Conservation (phyloP, 2,113 vertebrate species). For the Xiphophorus hellerii region DNA sequence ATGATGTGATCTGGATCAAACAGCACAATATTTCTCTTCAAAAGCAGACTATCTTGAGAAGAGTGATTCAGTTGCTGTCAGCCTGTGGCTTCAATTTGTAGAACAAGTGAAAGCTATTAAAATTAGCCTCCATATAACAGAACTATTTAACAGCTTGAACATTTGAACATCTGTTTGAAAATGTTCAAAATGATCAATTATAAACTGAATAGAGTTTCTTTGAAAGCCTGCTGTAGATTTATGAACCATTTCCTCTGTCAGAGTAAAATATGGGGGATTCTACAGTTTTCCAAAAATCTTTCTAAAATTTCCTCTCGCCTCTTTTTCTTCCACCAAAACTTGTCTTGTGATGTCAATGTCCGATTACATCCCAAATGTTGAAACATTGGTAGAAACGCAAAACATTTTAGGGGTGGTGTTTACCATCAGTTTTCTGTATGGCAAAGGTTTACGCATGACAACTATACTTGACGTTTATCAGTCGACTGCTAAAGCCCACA, state of each 20-base stretch:
- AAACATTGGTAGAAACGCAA: not conserved
- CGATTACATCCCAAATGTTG: too few species aligned
- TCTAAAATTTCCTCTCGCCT: not conserved
- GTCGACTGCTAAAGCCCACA: constrained; percentile 56
- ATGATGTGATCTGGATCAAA: not conserved
- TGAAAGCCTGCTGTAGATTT: not conserved
- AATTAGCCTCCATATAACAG: too few species aligned
- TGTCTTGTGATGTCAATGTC: not conserved
- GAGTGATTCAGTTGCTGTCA: not conserved
- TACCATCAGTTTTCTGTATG: constrained; percentile 30
- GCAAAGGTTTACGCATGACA: constrained; percentile 56
- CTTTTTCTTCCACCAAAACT: not conserved
- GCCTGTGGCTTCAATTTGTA: too few species aligned
- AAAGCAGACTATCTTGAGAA: not conserved
- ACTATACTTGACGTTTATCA: constrained; percentile 62
- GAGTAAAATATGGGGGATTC: not conserved
- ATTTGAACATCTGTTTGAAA: not conserved
- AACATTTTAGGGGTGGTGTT: not conserved
- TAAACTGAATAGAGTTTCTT: not conserved
- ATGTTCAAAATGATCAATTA: not conserved
- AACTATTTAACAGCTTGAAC: not conserved
- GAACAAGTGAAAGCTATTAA: too few species aligned
- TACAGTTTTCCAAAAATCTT: too few species aligned
- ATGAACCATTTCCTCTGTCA: not conserved
- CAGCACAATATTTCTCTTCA: not conserved